These are phyloP conservation scores for Phycodurus eques DNA, from an alignment of 2,113 vertebrate genomes.

Conservation along the genomic window DNA sequence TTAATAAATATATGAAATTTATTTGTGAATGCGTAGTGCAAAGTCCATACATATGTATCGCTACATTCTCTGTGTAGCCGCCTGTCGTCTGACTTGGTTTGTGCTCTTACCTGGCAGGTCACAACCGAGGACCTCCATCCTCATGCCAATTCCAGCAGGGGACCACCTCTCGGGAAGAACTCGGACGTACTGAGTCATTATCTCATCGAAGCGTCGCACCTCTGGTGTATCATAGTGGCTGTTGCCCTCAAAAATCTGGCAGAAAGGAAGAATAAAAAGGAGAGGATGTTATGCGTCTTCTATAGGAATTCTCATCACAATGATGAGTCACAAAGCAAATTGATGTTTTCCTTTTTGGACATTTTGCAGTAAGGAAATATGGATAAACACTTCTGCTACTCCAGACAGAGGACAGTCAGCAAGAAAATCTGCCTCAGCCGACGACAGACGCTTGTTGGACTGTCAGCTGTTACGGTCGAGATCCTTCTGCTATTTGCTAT, in stretches of 20 bases:
- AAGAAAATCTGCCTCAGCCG: conserved; percentile 4
- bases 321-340: not conserved
- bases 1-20: too few species aligned
- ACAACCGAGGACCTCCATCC: conserved; percentile 94
- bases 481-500: conserved; percentile 10
- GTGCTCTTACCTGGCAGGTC: conserved; percentile 86
- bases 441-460: conserved; percentile 10
- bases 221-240: conserved; percentile 94
- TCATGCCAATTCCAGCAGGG: conserved; percentile 94
- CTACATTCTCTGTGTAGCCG: not conserved
- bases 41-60: not conserved
- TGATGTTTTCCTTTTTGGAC: not conserved
- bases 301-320: not conserved
- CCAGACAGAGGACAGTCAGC: not conserved
- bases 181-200: conserved; percentile 85
- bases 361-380: not conserved
- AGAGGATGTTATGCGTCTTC: not conserved
- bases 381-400: conserved; percentile 8
- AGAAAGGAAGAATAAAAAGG: conserved; percentile 1
- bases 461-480: not conserved
- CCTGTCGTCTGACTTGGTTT: not conserved
- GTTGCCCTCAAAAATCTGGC: conserved; percentile 94
- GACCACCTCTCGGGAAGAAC: conserved; percentile 96
- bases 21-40: too few species aligned
- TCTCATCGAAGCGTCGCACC: conserved; percentile 89